phyloP scores from a whole-genome alignment of 2,888 invertebrate genomes.

The Pardosa pseudoannulata region DNA sequence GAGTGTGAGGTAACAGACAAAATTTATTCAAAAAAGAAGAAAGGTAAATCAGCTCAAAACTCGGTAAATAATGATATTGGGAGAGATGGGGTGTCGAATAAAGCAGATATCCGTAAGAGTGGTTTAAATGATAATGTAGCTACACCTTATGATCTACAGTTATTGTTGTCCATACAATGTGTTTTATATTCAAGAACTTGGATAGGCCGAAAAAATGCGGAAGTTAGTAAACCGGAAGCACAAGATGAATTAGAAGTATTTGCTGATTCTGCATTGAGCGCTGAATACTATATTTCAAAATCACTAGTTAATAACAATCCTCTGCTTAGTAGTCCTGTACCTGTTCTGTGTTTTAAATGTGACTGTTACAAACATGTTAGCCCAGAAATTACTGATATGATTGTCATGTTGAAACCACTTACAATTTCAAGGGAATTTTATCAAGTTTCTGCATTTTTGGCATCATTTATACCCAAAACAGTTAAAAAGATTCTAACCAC shows the following conservation, averaged over 20 bases:
- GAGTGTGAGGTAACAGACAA: conserved; percentile 3
- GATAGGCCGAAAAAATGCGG: background rate
- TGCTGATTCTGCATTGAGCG: background rate
- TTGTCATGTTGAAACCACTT: background rate
- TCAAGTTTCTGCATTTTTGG: background rate
- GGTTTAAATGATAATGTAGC: background rate
- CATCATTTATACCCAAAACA: background rate
- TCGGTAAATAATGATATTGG: no score
- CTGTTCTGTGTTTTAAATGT: background rate
- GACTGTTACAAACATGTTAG: background rate
- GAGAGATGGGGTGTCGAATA: background rate
- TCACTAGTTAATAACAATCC: background rate
- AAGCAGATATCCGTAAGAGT: background rate
- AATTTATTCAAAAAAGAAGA: no score
- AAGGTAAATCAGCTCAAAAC: no score
- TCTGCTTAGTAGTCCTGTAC: background rate
- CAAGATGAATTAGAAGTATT: background rate
- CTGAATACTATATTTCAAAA: background rate
- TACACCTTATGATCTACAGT: background rate
- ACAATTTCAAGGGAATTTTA: background rate
- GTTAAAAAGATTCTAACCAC: background rate
- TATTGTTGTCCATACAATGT: background rate
- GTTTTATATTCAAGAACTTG: background rate
- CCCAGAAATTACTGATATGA: background rate
- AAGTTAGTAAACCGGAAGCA: background rate